Base-by-base conservation (phyloP, 2,888 invertebrate species). In the Tryphoninae sp. region DNA sequence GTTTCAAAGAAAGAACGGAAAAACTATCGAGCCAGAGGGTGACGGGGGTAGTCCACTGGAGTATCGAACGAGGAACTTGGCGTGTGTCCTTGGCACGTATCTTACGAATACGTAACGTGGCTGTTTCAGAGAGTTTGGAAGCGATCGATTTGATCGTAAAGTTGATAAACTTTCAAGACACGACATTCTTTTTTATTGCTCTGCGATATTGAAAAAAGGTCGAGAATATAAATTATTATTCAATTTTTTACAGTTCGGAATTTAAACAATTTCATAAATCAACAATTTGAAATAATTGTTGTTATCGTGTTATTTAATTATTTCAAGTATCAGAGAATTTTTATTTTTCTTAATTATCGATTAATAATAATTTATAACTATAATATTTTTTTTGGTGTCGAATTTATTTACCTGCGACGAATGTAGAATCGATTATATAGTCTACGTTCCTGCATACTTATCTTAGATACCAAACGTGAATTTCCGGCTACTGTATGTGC, bases 61-160 rank as follows among this genome's bases (percentile, higher is more conserved):
- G 76, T 75, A 82, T 79, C 68, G 79, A 82, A 76, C 76, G 74
- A 64, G 40, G 45, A 82, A 79, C 78, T 79, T 72, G 23, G 40
- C 49, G 11, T 16, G 23, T 62, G 53, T 65, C 71, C 77, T 75
- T 75, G 72, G 51, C 49, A 62, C 59, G 65, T 23, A 61, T 59
- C 68, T 7, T 68, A 40, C 59, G 26, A 75, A 19, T 55, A 22
- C 23, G 55, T 64, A 53, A 62, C 33, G 61, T 62, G 7, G 26
- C 2, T 49, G n/a, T 13, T 74, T 16, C 23, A n/a, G 8, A 2
- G 74, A 65, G 64, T 33, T 64, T 26, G 13, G 16, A 16, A 74
- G 42, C 22, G 42, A 9, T 55, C 42, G 11, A 55, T 42, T 26
- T 74, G 19, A 51, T n/a, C 55, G 9, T 33, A 55, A 53, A 53